Evolutionary conservation across 2,797 vertebrate species (phyloP).

Genomic region (Pygocentrus nattereri): DNA sequence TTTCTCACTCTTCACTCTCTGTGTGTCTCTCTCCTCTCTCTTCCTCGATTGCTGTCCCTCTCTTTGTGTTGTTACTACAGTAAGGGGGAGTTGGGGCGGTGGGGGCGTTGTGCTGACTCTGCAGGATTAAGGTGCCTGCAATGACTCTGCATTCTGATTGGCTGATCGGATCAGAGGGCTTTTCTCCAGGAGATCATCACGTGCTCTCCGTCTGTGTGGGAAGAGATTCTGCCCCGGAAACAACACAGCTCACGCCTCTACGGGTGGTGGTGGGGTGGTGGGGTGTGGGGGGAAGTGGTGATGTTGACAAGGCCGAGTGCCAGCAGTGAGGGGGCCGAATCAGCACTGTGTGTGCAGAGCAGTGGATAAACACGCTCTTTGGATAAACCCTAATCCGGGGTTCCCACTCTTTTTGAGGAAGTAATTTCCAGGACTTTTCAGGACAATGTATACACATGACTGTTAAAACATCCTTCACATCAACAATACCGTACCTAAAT

Average conservation of each 20-base stretch:
- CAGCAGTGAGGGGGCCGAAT: not conserved
- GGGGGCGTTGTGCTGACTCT: not conserved
- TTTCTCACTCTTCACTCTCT: not conserved
- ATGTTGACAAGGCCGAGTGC: not conserved
- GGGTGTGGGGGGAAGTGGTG: not conserved
- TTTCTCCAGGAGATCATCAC: constrained; percentile 29
- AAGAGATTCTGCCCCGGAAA: constrained; percentile 25
- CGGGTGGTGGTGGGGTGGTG: too few relatives aligned
- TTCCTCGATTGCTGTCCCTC: too few relatives aligned
- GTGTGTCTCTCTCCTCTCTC: too few relatives aligned
- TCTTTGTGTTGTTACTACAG: too few relatives aligned
- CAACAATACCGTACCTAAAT: too few relatives aligned
- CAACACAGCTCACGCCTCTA: constrained; percentile 19
- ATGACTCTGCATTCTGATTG: not conserved
- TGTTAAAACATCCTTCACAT: too few relatives aligned
- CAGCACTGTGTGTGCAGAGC: not conserved
- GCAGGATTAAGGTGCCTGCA: not conserved
- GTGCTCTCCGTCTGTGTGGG: constrained; percentile 13
- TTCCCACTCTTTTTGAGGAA: too few relatives aligned
- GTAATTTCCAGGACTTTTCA: too few relatives aligned
- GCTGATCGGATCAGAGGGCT: constrained; percentile 40
- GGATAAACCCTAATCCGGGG: too few relatives aligned
- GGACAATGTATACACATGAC: too few relatives aligned
- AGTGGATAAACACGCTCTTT: not conserved
- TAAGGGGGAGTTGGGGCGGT: too few relatives aligned